A percentile compares a stretch with the other conserved stretches of the same genome.
Evolutionary conservation across 2,888 invertebrate genomes (phyloP).

Genomic region (Entomobrya proxima): DNA sequence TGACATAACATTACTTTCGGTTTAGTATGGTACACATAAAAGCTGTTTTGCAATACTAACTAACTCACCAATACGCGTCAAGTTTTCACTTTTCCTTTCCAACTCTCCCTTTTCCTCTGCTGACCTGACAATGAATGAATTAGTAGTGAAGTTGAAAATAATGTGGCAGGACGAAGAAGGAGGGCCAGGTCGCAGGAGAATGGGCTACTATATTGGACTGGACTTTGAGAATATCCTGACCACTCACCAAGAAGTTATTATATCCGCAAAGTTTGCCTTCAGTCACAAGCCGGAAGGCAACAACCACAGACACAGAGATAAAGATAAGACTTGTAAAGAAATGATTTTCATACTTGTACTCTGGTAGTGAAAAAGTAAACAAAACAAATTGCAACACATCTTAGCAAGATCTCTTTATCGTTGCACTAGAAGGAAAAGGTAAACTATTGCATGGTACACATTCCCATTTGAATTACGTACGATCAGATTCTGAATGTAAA

Average conservation of each 20-base stretch:
- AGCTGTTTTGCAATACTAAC: conserved; percentile 14
- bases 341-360: not conserved
- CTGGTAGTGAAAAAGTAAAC: not conserved
- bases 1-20: conserved; percentile 59
- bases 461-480: too few species aligned
- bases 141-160: conserved; percentile 30
- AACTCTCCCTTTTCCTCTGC: not conserved
- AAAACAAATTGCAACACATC: too few species aligned
- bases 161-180: not conserved
- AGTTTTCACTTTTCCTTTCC: conserved; percentile 3
- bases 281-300: conserved; percentile 43
- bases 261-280: conserved; percentile 41
- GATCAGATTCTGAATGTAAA: not conserved
- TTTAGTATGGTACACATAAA: not conserved
- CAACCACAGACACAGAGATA: not conserved
- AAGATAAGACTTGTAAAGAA: not conserved
- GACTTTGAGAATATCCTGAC: not conserved
- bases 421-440: too few species aligned
- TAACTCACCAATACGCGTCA: not conserved
- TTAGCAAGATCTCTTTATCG: too few species aligned
- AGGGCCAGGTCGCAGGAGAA: not conserved
- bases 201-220: not conserved
- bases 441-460: too few species aligned
- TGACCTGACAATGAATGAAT: conserved; percentile 48
- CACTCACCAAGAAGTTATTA: conserved; percentile 10